A percentile compares a stretch with the other conserved stretches of the same genome.
These are phyloP conservation scores for Hippocampus guttulatus DNA, from an alignment of 2,113 vertebrate species.

Conservation along the genomic window DNA sequence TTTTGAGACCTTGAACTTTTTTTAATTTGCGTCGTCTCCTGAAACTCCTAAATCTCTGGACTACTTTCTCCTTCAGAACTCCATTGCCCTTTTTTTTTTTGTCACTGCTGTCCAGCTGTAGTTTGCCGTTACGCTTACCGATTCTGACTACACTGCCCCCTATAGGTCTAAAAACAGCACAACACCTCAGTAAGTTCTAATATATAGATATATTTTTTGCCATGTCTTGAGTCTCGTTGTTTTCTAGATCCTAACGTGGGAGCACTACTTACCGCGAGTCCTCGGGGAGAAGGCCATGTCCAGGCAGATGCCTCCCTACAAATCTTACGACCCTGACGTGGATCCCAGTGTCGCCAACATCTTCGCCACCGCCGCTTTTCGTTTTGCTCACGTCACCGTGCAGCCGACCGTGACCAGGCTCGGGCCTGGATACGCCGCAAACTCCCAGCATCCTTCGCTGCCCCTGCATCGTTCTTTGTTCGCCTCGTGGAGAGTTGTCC, in stretches of 20 bases:
- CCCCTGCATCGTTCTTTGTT: constrained; percentile 76
- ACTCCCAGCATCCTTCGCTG: constrained; percentile 64
- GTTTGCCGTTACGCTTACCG: too few species aligned
- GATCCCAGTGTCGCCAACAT: constrained; percentile 74
- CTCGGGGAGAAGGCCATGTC: constrained; percentile 58
- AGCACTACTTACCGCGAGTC: constrained; percentile 71
- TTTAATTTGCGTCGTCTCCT: too few species aligned
- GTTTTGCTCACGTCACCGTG: constrained; percentile 77
- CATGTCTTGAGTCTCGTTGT: background rate
- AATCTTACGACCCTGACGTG: constrained; percentile 57
- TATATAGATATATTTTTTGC: too few species aligned
- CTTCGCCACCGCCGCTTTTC: constrained; percentile 75
- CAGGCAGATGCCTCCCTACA: constrained; percentile 64
- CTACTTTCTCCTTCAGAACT: too few species aligned
- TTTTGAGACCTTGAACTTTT: too few species aligned
- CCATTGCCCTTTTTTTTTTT: too few species aligned
- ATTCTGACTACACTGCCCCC: too few species aligned
- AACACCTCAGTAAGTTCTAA: too few species aligned
- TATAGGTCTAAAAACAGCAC: too few species aligned
- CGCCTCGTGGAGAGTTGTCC: constrained; percentile 75
- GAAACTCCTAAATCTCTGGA: too few species aligned
- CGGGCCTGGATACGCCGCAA: constrained; percentile 62
- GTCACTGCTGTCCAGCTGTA: too few species aligned
- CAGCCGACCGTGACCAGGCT: constrained; percentile 70
- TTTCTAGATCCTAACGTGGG: constrained; percentile 74